These are phyloP conservation scores for Lacerta bilineata DNA, from an alignment of 2,797 vertebrate genomes.

Conservation along the genomic window DNA sequence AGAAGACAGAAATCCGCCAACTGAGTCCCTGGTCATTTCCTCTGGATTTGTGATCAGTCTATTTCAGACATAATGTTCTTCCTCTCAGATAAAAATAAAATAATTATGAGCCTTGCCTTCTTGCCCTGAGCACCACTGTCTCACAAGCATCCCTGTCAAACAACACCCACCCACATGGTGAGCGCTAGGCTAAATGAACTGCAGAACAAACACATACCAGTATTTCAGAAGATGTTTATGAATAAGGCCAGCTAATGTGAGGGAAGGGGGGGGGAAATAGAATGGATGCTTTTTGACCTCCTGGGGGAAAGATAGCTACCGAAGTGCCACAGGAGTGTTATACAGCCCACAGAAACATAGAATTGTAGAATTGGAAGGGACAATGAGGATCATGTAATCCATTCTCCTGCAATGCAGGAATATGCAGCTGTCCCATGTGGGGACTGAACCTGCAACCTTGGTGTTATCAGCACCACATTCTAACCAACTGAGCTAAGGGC, in stretches of 20 bases:
- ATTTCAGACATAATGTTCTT: constrained; percentile 46
- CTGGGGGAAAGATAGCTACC: background rate
- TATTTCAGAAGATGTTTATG: constrained; percentile 44
- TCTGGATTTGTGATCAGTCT: background rate
- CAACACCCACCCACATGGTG: constrained; percentile 35
- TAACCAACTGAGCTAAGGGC: background rate
- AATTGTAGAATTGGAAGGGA: too few species aligned
- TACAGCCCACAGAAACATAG: constrained; percentile 22
- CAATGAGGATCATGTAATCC: too few species aligned
- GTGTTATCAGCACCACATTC: too few species aligned
- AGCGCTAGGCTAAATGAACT: constrained; percentile 47
- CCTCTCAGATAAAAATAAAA: constrained; percentile 32
- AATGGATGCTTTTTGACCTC: constrained; percentile 16
- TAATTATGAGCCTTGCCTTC: constrained; percentile 12
- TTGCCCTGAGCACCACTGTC: constrained; percentile 18
- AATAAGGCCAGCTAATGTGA: constrained; percentile 42
- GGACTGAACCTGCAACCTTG: too few species aligned
- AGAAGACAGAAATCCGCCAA: background rate
- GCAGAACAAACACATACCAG: constrained; percentile 20
- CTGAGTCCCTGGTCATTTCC: background rate
- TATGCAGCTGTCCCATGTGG: too few species aligned
- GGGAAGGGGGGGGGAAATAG: constrained; percentile 35
- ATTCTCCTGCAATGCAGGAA: too few species aligned
- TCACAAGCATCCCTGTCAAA: constrained; percentile 37
- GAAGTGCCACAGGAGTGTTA: background rate